phyloP scores from a whole-genome alignment of 2,113 vertebrate species.

The Perccottus glenii region DNA sequence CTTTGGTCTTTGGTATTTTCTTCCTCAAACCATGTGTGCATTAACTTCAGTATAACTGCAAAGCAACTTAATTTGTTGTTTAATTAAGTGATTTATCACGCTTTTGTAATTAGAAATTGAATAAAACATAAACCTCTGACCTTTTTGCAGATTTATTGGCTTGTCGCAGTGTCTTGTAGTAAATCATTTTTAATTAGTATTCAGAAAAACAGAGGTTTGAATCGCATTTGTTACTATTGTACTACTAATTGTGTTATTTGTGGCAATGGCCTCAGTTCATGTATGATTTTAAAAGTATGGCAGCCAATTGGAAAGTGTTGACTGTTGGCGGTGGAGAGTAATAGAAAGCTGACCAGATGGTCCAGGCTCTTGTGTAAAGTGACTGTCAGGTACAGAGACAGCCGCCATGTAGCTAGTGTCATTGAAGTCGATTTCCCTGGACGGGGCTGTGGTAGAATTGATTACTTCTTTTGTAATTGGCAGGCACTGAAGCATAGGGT shows the following conservation, averaged over 20 bases:
- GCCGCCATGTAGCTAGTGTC: slow-evolving; percentile 63
- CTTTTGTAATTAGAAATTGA: background rate
- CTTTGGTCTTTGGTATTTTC: too few relatives aligned
- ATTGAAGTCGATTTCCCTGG: slow-evolving; percentile 75
- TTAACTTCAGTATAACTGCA: too few relatives aligned
- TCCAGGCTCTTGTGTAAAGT: slow-evolving; percentile 42
- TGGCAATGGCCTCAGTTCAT: background rate
- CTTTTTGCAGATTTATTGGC: background rate
- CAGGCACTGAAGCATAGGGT: slow-evolving; percentile 69
- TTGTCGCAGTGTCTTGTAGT: background rate
- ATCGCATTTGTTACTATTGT: background rate
- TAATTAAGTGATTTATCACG: background rate
- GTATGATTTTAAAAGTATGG: background rate
- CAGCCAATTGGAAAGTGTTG: slow-evolving; percentile 8
- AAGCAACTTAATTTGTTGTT: background rate
- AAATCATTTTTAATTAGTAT: background rate
- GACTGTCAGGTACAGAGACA: slow-evolving; percentile 69
- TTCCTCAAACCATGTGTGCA: too few relatives aligned
- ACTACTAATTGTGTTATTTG: background rate
- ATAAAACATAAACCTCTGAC: slow-evolving; percentile 10
- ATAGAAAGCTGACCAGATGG: slow-evolving; percentile 24
- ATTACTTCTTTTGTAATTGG: slow-evolving; percentile 78
- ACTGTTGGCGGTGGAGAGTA: slow-evolving; percentile 17
- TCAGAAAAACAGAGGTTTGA: background rate
- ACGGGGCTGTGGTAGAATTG: slow-evolving; percentile 65